Evolutionary conservation across 2,113 vertebrate genomes (phyloP), one percentile per base, ranked within the genome.

Genomic region (Xiphophorus maculatus): DNA sequence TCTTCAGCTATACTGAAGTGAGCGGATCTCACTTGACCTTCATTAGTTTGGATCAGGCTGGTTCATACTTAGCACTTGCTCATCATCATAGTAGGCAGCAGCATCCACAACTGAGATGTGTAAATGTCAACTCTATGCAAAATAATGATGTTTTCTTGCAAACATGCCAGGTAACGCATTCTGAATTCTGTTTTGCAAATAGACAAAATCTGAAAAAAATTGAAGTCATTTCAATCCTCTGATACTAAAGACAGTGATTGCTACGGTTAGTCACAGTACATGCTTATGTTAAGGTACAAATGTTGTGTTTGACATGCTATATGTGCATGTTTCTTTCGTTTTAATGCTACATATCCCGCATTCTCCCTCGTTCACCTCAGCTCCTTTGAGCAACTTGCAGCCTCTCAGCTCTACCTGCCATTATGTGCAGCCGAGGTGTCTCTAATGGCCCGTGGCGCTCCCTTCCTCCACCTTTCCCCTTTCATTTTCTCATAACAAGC

Each of bases 401-500:
- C 63, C 66, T 77, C 66, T 82, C 76, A 66, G 69, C 71, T 66
- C 81, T 79, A 75, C 80, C 79, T 83, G 76, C 76, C 74, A 87
- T 90, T 87, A 86, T 82, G 75, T 90, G 75, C 67, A 65, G 76
- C 81, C 66, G 81, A 84, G 82, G 84, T 90, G 81, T 78, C 83
- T 90, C 76, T 90, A 90, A 87, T 90, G 87, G 88, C 82, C 91
- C 61, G n/a, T 89, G 80, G 77, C 81, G 77, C 80, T 84, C 76
- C 84, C 87, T 90, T 86, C 83, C 80, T 80, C 89, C 85, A 88
- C 88, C 88, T 90, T 82, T 89, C 83, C 83, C 86, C 90, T 91
- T 89, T 90, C 87, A 92, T 91, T 90, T 90, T 85, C 89, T 86
- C 87, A 85, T 90, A 93, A 90, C 87, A 88, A 90, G 87, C 86